A percentile compares a stretch with the other conserved stretches of the same genome.
These are phyloP conservation scores for Okapia johnstoni DNA, from an alignment of 2,113 vertebrate species.

Conservation along the genomic window DNA sequence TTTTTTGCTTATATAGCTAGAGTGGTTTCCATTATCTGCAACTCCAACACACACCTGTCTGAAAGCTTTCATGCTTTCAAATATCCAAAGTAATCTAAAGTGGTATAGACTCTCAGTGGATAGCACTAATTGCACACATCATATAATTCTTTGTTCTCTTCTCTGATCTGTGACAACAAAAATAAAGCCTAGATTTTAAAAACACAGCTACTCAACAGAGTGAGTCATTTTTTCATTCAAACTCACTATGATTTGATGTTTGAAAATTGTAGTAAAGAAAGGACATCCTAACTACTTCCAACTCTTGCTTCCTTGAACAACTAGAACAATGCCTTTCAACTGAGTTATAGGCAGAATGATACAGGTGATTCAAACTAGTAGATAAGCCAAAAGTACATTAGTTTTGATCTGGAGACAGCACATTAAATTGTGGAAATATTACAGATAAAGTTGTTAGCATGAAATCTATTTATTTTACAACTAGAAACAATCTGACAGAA, in stretches of 20 bases:
- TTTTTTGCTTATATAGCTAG: neutral
- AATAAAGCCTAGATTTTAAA: neutral
- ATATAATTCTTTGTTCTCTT: neutral
- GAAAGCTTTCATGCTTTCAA: neutral
- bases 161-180: neutral
- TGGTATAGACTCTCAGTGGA: neutral
- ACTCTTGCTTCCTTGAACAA: neutral
- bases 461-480: neutral
- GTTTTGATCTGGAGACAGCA: neutral
- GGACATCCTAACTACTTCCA: neutral
- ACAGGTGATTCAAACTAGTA: neutral
- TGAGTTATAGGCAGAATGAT: neutral
- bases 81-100: neutral
- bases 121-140: neutral
- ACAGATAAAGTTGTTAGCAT: neutral
- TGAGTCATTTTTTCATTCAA: neutral
- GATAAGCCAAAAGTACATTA: neutral
- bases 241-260: neutral
- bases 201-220: neutral
- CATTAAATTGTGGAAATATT: neutral
- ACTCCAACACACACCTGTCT: neutral
- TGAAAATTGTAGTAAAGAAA: neutral
- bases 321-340: neutral
- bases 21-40: neutral
- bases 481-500: neutral